Evolutionary conservation across 2,888 invertebrate genomes (phyloP).

Genomic region (Ennomos erosarius): DNA sequence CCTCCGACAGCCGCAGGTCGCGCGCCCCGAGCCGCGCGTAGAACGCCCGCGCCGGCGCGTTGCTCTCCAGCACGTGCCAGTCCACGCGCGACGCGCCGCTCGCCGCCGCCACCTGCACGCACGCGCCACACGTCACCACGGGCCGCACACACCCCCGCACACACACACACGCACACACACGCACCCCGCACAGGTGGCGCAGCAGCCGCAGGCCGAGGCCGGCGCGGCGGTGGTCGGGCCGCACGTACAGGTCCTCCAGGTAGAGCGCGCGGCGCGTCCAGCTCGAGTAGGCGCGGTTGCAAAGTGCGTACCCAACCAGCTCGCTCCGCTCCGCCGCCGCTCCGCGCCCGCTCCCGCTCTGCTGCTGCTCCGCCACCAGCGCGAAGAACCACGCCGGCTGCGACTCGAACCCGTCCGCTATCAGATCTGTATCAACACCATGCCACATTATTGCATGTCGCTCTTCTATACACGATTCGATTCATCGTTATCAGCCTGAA

Average conservation of each 20-base stretch:
- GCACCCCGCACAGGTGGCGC: slow-evolving; percentile 43
- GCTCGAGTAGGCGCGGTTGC: slow-evolving; percentile 93
- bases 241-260: slow-evolving; percentile 94
- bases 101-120: slow-evolving; percentile 70
- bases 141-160: slow-evolving; percentile 57
- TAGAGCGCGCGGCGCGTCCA: slow-evolving; percentile 93
- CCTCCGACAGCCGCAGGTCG: slow-evolving; percentile 62
- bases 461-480: too few relatives aligned
- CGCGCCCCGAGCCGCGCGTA: slow-evolving; percentile 89
- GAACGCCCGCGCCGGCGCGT: slow-evolving; percentile 92
- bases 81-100: slow-evolving; percentile 87
- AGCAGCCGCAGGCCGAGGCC: slow-evolving; percentile 86
- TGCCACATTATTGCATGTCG: too few relatives aligned
- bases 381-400: slow-evolving; percentile 86
- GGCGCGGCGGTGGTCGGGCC: slow-evolving; percentile 84
- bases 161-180: slow-evolving; percentile 82
- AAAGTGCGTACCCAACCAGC: slow-evolving; percentile 91
- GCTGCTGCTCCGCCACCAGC: slow-evolving; percentile 86
- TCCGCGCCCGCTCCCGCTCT: too few relatives aligned
- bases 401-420: slow-evolving; percentile 88
- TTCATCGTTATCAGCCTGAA: too few relatives aligned
- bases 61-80: slow-evolving; percentile 90
- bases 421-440: slow-evolving; percentile 75
- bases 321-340: slow-evolving; percentile 68
- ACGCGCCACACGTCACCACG: slow-evolving; percentile 83